Evolutionary conservation across 2,113 vertebrate species (phyloP).

Genomic region (Pterocles orientalis): DNA sequence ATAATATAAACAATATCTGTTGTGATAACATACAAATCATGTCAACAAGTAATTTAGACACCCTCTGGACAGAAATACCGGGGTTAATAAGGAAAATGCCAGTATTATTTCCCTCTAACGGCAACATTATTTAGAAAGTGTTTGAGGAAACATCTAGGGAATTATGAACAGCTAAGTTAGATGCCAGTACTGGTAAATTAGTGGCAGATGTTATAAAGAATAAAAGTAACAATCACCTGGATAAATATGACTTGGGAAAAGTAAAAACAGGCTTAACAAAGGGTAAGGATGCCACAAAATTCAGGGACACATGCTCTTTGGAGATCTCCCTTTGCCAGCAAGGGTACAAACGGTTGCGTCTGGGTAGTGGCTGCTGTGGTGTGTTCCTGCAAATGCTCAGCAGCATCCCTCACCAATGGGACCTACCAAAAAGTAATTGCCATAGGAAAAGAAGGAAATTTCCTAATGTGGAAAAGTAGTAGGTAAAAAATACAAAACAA

Average conservation of each 20-base stretch:
- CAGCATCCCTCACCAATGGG: background rate
- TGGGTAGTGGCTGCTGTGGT: background rate
- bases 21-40: background rate
- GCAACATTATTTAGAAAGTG: background rate
- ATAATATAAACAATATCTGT: background rate
- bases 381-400: background rate
- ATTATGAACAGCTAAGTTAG: background rate
- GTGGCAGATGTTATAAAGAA: background rate
- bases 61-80: background rate
- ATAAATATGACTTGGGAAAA: background rate
- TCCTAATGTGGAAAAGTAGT: background rate
- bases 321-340: accelerated
- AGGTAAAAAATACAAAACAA: background rate
- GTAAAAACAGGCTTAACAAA: background rate
- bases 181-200: background rate
- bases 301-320: background rate
- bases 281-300: background rate
- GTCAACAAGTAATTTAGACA: background rate
- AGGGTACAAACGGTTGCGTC: accelerated
- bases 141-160: background rate
- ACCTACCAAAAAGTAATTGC: background rate
- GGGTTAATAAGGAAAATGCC: background rate
- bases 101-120: background rate
- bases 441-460: background rate
- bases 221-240: background rate